Evolutionary conservation across 1,140 invertebrate genomes (phyloP).

Genomic region (Ctenoplectra terminalis): DNA sequence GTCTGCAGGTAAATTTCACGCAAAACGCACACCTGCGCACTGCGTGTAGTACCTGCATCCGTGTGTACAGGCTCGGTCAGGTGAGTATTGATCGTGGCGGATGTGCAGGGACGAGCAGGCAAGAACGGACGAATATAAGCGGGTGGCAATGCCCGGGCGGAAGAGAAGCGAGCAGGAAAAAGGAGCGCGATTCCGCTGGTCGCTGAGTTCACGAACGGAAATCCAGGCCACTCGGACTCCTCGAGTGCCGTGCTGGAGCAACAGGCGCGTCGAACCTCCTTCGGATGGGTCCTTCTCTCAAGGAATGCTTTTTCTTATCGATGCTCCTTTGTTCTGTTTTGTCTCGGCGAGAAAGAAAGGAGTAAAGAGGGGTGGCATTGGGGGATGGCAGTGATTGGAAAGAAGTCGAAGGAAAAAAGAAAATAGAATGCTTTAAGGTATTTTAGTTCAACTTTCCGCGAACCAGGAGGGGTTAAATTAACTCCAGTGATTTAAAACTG

Average conservation of each 20-base stretch:
- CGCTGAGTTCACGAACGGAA: conserved; percentile 6
- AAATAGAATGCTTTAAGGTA: too few species aligned
- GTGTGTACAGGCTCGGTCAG: conserved; percentile 57
- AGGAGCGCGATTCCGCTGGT: not conserved
- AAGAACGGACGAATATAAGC: conserved; percentile 40
- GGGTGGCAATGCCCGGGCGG: conserved; percentile 40
- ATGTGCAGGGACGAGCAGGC: conserved; percentile 57
- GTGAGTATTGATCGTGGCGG: conserved; percentile 72
- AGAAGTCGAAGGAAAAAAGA: too few species aligned
- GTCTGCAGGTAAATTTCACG: conserved; percentile 14
- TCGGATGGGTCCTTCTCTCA: not conserved
- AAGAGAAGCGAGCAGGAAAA: conserved; percentile 6
- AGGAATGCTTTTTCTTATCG: too few species aligned
- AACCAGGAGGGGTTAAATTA: too few species aligned
- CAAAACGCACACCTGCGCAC: conserved; percentile 33
- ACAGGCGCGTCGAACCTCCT: conserved; percentile 16
- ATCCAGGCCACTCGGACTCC: conserved; percentile 8
- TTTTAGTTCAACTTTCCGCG: too few species aligned
- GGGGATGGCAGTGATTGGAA: too few species aligned
- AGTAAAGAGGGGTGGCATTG: too few species aligned
- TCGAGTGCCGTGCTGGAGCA: not conserved
- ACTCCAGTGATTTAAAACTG: too few species aligned
- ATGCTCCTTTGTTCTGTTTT: too few species aligned
- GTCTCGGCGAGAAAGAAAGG: too few species aligned
- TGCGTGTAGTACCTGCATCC: conserved; percentile 43